Evolutionary conservation across 2,113 vertebrate species (phyloP), one percentile per base, ranked within the genome.

Genomic region (Brachyhypopomus gauderio): DNA sequence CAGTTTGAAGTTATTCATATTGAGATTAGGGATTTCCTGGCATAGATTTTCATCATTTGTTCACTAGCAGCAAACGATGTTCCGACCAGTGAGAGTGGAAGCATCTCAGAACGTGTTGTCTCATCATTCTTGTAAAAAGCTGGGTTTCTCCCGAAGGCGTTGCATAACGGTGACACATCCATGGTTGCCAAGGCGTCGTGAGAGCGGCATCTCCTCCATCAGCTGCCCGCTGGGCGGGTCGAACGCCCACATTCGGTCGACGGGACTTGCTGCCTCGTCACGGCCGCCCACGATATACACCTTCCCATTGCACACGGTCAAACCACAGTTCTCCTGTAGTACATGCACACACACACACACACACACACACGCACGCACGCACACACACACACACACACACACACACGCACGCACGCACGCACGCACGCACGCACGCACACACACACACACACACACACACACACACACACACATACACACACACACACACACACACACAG

Each of bases 121-220:
- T 19, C 23, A 4, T 34, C 19, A 34, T 60, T 59, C 30, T 62
- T 23, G 20, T 45, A 5, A 62, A 58, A 23, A 2, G 11, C 1
- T 38, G 30, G 2, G 17, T 41, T 69, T 77, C n/a, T 27, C 3
- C 1, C 73, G 34, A 34, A 88, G 48, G 75, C 69, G 89, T 83
- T 93, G 93, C 38, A 93, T 48, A 55, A 95, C 86, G 81, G 94
- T 95, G 55, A 93, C 92, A 0, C 95, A 95, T 80, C 94, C 93
- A 0, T 94, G 94, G 75, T 93, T 93, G 52, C 94, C 94, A 85
- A 93, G 91, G 0, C 91, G 90, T 27, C 92, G 90, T 30, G 92
- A 90, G 81, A 95, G 84, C 0, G 92, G 78, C 0, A 76, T 89
- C 83, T 93, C 91, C 34, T 86, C 87, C 12, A 86, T 92, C 25